Base-by-base conservation (phyloP, 2,888 invertebrate species). In the Julus scandinavius region DNA sequence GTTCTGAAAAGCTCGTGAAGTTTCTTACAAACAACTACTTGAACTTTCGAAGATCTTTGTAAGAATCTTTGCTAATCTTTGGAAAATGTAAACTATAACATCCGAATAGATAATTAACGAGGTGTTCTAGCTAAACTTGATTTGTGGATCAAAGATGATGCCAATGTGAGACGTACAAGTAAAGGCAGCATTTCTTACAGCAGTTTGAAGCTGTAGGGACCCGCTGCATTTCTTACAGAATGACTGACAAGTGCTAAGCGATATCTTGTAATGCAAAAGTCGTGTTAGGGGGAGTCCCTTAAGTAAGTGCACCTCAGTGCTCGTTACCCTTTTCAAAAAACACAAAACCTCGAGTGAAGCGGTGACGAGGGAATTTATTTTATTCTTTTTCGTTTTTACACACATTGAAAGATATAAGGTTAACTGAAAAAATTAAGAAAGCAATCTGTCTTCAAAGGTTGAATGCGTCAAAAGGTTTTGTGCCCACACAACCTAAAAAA, bases 201-300 rank as follows among this genome's bases (percentile, higher is more conserved):
- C 63, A 20, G 20, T 20, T 20, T 5, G 63, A 63, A 20, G 63
- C 63, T 63, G 63, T 20, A 20, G 63, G 63, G 63, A 63, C 63
- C 9, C 63, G 63, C 20, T 63, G 63, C 63, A 63, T 63, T 63
- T 63, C 63, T 63, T 63, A 63, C 63, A 13, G 85, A 85, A 41
- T 85, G 85, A 85, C 41, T 85, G 85, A 85, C 85, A 85, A 45
- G 85, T 45, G 40, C 41, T 41, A 85, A 85, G 85, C 41, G 85
- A 11, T 85, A 41, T 86, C 86, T 85, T 86, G 45, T 49, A 86
- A 86, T 86, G 86, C 86, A 54, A 86, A 86, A 86, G 86, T 86
- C 86, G 50, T 86, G 86, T 86, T 86, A 86, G 86, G 86, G 85
- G 85, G 45, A 85, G 85, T 85, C 85, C 85, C 85, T 85, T 85